A percentile compares a stretch with the other conserved stretches of the same genome.
phyloP scores from a whole-genome alignment of 2,113 vertebrate species.

The Eonycteris spelaea region DNA sequence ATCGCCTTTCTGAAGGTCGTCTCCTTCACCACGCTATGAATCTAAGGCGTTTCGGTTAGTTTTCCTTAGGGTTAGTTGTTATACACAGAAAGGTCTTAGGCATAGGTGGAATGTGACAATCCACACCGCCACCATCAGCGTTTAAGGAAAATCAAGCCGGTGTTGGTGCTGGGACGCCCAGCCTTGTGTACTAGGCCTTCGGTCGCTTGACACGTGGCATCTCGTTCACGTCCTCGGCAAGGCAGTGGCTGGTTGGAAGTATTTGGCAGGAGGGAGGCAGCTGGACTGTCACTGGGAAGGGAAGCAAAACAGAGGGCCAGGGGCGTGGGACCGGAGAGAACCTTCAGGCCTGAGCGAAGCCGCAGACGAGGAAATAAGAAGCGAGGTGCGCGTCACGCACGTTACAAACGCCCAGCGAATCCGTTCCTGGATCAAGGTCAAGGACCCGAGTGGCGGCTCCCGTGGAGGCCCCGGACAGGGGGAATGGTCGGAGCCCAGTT shows the following conservation, averaged over 20 bases:
- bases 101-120: fast-evolving
- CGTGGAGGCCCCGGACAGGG: fast-evolving
- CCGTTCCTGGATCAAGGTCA: neutral
- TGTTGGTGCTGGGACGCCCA: too few relatives aligned
- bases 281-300: neutral
- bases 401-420: neutral
- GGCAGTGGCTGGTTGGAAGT: neutral
- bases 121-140: too few relatives aligned
- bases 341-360: neutral
- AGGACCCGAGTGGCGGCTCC: neutral
- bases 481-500: neutral
- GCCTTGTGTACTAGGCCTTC: neutral
- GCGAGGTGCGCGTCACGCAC: fast-evolving
- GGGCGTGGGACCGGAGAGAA: neutral
- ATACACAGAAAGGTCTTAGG: neutral
- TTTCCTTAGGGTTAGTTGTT: neutral
- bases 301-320: too few relatives aligned
- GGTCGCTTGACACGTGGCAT: neutral
- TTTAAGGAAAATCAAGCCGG: neutral
- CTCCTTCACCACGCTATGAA: neutral
- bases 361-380: too few relatives aligned
- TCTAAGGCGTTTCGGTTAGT: neutral
- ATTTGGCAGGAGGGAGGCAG: neutral
- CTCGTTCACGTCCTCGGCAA: neutral
- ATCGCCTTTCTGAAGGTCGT: neutral